A percentile compares a stretch with the other conserved stretches of the same genome.
phyloP scores from a whole-genome alignment of 2,113 vertebrate genomes.

The Pachyramphus minor region DNA sequence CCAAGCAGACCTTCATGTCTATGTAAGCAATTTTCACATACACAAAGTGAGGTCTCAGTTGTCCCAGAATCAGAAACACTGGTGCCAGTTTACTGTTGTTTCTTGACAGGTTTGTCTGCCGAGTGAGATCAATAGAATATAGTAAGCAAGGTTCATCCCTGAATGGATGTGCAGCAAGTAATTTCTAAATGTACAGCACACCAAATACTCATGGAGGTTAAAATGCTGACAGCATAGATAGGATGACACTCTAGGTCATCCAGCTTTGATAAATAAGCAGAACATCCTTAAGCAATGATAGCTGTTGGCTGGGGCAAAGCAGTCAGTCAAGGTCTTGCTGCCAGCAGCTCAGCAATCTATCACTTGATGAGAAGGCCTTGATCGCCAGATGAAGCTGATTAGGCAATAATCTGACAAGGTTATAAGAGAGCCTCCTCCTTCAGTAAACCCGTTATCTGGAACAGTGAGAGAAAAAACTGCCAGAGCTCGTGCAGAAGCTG shows the following conservation, averaged over 20 bases:
- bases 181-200: not conserved
- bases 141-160: not conserved
- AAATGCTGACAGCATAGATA: not conserved
- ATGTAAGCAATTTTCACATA: not conserved
- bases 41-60: not conserved
- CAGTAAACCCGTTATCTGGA: not conserved
- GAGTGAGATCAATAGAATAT: not conserved
- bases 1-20: not conserved
- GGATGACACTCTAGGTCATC: not conserved
- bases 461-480: not conserved
- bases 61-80: not conserved
- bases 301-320: not conserved
- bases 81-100: not conserved
- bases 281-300: not conserved
- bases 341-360: not conserved
- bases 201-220: not conserved
- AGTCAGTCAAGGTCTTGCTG: not conserved
- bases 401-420: not conserved
- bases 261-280: not conserved
- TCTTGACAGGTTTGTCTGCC: not conserved
- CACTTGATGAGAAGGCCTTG: not conserved
- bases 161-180: not conserved
- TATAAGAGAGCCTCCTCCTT: not conserved
- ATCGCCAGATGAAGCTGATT: not conserved
- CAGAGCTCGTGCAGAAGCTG: not conserved